Evolutionary conservation across 2,888 invertebrate species (phyloP).

Genomic region (Incurvaria masculella): DNA sequence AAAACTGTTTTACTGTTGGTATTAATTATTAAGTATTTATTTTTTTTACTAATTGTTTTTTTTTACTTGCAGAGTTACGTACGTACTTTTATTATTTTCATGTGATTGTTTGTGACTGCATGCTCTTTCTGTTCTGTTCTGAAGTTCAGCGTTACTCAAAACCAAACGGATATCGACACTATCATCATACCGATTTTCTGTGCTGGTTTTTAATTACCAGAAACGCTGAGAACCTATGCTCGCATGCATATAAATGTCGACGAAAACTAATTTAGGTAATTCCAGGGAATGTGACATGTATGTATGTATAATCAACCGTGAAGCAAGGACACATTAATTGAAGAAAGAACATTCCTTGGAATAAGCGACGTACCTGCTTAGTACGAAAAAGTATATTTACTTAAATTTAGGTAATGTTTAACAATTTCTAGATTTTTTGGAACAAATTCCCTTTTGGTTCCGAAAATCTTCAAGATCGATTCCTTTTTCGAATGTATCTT

Average conservation of each 20-base stretch:
- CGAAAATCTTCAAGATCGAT: slow-evolving; percentile 14
- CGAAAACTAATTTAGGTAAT: slow-evolving; percentile 17
- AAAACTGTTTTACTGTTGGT: too few relatives aligned
- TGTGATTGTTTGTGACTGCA: slow-evolving; percentile 14
- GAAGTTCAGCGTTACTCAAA: slow-evolving; percentile 13
- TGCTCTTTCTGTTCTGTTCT: slow-evolving; percentile 13
- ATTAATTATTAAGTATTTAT: too few relatives aligned
- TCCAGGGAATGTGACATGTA: too few relatives aligned
- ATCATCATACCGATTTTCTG: slow-evolving; percentile 14
- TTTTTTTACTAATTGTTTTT: too few relatives aligned
- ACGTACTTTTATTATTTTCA: too few relatives aligned
- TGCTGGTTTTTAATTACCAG: slow-evolving; percentile 16
- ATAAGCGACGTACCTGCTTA: too few relatives aligned
- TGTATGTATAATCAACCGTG: too few relatives aligned
- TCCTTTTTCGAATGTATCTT: slow-evolving; percentile 15
- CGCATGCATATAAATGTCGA: slow-evolving; percentile 15
- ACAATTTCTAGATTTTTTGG: slow-evolving; percentile 16
- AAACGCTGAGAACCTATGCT: slow-evolving; percentile 16
- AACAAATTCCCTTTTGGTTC: slow-evolving; percentile 16
- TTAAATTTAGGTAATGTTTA: slow-evolving; percentile 15
- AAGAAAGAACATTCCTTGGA: too few relatives aligned
- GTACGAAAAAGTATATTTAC: too few relatives aligned
- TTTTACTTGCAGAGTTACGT: background rate
- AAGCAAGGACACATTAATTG: too few relatives aligned
- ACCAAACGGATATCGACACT: slow-evolving; percentile 13